Evolutionary conservation across 1,140 invertebrate genomes (phyloP).

Genomic region (Tigriopus japonicus): DNA sequence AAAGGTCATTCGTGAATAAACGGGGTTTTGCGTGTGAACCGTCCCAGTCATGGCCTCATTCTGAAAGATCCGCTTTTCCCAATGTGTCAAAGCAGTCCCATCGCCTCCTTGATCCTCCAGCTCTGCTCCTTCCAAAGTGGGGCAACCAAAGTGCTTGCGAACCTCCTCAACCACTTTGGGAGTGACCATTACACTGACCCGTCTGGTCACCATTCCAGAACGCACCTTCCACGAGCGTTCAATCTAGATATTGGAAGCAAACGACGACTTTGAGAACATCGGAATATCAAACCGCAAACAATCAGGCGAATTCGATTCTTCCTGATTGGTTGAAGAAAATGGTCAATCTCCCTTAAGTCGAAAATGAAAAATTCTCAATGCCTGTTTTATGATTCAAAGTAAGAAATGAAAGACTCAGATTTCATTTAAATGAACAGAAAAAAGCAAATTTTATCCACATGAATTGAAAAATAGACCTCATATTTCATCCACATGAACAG

Average conservation of each 20-base stretch:
- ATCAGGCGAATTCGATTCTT: too few relatives aligned
- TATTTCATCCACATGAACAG: too few relatives aligned
- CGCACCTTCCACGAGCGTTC: conserved; percentile 62
- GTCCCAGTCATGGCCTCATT: conserved; percentile 99
- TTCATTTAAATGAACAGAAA: too few relatives aligned
- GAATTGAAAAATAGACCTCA: too few relatives aligned
- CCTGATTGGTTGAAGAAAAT: background rate
- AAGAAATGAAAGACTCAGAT: too few relatives aligned
- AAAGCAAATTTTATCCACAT: too few relatives aligned
- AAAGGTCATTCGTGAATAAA: conserved; percentile 85
- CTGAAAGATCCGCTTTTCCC: conserved; percentile 93
- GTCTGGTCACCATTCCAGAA: conserved; percentile 48
- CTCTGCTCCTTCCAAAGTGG: conserved; percentile 79
- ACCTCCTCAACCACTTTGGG: conserved; percentile 59
- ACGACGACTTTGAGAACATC: too few relatives aligned
- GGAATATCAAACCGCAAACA: too few relatives aligned
- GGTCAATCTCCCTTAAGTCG: too few relatives aligned
- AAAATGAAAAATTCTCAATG: too few relatives aligned
- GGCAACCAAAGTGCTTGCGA: conserved; percentile 73
- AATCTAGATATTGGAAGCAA: conserved; percentile 31
- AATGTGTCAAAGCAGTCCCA: conserved; percentile 89
- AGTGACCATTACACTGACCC: conserved; percentile 75
- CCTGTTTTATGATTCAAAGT: too few relatives aligned
- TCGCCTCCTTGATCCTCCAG: conserved; percentile 93
- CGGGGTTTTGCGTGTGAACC: conserved; percentile 83